Conservation (phyloP, 2,113 vertebrate species). For the Paradisaea rubra region DNA sequence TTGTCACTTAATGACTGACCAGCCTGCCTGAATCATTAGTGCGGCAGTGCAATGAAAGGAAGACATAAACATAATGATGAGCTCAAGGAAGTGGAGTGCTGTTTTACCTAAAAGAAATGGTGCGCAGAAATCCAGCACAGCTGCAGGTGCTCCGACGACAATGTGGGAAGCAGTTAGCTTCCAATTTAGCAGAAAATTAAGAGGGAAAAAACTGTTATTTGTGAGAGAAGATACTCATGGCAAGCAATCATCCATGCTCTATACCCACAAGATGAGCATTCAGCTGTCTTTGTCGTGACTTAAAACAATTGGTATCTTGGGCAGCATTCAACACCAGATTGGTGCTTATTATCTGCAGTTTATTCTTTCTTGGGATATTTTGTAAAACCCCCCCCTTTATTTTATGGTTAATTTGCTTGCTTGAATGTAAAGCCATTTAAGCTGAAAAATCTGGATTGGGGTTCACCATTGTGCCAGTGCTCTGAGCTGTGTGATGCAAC, state of each 20-base stretch:
- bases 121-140: conserved; percentile 83
- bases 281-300: conserved; percentile 88
- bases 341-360: conserved; percentile 83
- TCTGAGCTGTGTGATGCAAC: conserved; percentile 77
- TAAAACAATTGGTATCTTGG: conserved; percentile 86
- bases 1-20: conserved; percentile 96
- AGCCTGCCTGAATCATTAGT: conserved; percentile 86
- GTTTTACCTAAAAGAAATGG: conserved; percentile 86
- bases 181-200: conserved; percentile 93
- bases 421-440: conserved; percentile 84
- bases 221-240: conserved; percentile 88
- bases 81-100: conserved; percentile 85
- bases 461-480: conserved; percentile 71
- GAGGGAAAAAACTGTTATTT: conserved; percentile 88
- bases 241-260: conserved; percentile 81
- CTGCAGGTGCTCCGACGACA: conserved; percentile 85
- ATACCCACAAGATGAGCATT: conserved; percentile 79
- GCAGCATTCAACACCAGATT: conserved; percentile 84
- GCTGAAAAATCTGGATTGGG: conserved; percentile 79
- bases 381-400: conserved; percentile 66
- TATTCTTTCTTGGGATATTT: conserved; percentile 85
- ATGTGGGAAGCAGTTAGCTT: conserved; percentile 87
- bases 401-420: conserved; percentile 85
- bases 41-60: conserved; percentile 84
- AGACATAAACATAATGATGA: conserved; percentile 87